phyloP scores from a whole-genome alignment of 2,888 invertebrate species.

The Drosophila pseudotalamancana region DNA sequence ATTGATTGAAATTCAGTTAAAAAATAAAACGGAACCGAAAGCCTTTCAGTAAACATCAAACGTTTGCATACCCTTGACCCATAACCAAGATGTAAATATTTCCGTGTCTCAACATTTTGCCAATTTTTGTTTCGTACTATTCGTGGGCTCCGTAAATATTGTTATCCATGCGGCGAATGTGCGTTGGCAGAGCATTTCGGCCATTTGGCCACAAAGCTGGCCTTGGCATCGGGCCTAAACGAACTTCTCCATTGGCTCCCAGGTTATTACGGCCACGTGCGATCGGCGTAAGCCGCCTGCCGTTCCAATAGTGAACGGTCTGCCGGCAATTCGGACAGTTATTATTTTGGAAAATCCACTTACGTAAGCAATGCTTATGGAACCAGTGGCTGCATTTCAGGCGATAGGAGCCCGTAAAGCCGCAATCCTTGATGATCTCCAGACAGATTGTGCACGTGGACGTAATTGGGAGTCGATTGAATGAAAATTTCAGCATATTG shows the following conservation, averaged over 20 bases:
- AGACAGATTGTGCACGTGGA: constrained; percentile 11
- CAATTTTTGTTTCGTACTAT: too few species aligned
- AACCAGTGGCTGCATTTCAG: constrained; percentile 21
- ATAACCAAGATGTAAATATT: too few species aligned
- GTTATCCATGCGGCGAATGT: too few species aligned
- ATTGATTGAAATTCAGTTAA: too few species aligned
- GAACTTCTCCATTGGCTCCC: background rate
- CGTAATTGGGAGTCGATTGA: background rate
- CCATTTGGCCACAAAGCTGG: too few species aligned
- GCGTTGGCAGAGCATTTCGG: too few species aligned
- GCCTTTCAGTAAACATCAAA: too few species aligned
- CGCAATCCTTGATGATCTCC: background rate
- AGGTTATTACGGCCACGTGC: background rate
- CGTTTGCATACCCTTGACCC: too few species aligned
- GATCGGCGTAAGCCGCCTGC: fast-evolving
- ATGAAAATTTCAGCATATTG: background rate
- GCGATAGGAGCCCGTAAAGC: background rate
- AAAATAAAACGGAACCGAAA: too few species aligned
- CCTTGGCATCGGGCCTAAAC: too few species aligned
- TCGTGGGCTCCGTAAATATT: too few species aligned
- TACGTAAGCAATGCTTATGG: constrained; percentile 10
- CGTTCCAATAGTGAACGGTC: background rate
- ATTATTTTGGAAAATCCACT: background rate
- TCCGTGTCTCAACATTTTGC: too few species aligned
- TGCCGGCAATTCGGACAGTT: constrained; percentile 22